A percentile compares a stretch with the other conserved stretches of the same genome.
Conservation (phyloP, 2,888 invertebrate species). For the Dynastes maya region DNA sequence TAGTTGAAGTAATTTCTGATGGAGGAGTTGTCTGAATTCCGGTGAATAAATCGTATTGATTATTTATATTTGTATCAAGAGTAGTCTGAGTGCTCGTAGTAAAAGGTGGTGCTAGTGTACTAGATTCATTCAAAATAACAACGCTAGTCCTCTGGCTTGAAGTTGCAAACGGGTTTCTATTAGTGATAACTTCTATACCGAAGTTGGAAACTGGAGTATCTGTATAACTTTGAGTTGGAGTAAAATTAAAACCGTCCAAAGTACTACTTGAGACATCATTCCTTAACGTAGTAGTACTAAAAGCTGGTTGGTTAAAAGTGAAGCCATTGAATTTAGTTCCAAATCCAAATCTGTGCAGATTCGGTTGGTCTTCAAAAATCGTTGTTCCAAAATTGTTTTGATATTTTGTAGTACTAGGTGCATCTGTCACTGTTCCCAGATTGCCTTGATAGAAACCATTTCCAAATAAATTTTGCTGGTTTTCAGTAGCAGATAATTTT, state of each 20-base stretch:
- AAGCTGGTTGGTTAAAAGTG: background rate
- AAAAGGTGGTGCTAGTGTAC: background rate
- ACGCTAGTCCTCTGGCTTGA: background rate
- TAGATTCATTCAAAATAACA: constrained; percentile 5
- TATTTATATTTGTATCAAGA: constrained; percentile 14
- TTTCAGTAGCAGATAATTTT: background rate
- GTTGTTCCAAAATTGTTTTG: constrained; percentile 5
- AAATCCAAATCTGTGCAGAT: background rate
- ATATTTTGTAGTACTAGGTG: background rate
- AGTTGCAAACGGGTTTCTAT: background rate
- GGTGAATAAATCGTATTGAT: constrained; percentile 27
- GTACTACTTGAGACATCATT: background rate
- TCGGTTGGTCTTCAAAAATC: background rate
- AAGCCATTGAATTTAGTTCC: constrained; percentile 3
- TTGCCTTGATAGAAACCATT: background rate
- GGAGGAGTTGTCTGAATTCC: background rate
- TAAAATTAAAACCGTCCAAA: background rate
- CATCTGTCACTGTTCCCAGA: background rate
- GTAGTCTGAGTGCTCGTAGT: background rate
- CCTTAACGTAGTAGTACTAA: background rate
- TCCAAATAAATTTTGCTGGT: background rate
- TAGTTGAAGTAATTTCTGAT: no score
- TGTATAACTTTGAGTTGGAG: background rate
- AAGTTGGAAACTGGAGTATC: background rate
- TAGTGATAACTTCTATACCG: background rate